These are phyloP conservation scores for Zenarchopterus dispar DNA, from an alignment of 2,797 vertebrate genomes.

Conservation along the genomic window DNA sequence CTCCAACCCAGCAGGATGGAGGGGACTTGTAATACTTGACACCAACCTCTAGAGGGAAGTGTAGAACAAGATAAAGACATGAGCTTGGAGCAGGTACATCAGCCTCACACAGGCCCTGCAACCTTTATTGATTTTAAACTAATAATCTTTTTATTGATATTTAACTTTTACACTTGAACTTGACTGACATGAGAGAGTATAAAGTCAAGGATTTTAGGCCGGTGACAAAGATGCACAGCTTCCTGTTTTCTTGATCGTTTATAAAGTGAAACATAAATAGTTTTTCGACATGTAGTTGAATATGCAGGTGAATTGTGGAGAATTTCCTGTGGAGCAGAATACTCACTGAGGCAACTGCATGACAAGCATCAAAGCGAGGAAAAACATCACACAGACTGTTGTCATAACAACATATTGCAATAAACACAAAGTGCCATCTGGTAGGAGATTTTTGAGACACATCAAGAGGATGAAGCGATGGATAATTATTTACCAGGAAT, in stretches of 20 bases:
- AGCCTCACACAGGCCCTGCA: not conserved
- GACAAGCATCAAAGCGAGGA: slow-evolving; percentile 75
- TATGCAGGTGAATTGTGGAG: slow-evolving; percentile 31
- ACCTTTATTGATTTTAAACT: no score
- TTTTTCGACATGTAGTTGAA: not conserved
- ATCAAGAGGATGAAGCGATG: slow-evolving; percentile 71
- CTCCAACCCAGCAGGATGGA: no score
- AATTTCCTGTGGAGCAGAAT: slow-evolving; percentile 37
- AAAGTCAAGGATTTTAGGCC: not conserved
- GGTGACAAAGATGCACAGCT: not conserved
- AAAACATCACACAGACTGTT: slow-evolving; percentile 81
- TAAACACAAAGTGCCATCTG: slow-evolving; percentile 81
- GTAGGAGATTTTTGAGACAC: slow-evolving; percentile 72
- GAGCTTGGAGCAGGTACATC: not conserved
- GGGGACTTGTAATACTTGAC: slow-evolving; percentile 34
- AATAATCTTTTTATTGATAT: no score
- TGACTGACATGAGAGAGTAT: not conserved
- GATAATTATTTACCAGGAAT: slow-evolving; percentile 75
- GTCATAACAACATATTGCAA: slow-evolving; percentile 85
- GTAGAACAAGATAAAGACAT: slow-evolving; percentile 37
- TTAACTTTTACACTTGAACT: not conserved
- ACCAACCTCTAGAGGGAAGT: slow-evolving; percentile 67
- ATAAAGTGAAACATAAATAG: no score
- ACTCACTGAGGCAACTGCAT: slow-evolving; percentile 51
- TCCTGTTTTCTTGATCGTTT: not conserved